phyloP scores from a whole-genome alignment of 2,888 invertebrate genomes.

The Corythucha ciliata region DNA sequence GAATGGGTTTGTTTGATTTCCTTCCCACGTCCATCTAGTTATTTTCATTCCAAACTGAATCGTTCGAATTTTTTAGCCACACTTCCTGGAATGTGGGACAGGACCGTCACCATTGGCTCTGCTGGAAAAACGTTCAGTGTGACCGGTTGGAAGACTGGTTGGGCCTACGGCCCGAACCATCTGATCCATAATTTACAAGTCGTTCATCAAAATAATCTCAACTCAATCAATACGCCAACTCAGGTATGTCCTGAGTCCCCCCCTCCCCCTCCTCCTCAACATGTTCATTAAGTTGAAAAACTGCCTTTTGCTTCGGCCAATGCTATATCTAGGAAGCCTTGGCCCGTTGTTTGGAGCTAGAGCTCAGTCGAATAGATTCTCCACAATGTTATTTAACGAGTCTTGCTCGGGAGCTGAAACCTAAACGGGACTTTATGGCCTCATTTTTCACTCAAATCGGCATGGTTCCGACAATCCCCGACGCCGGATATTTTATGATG shows the following conservation, averaged over 20 bases:
- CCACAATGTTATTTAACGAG: constrained; percentile 76
- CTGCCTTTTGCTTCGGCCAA: background rate
- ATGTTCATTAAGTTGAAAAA: no score
- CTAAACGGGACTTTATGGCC: constrained; percentile 71
- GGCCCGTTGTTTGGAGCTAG: constrained; percentile 78
- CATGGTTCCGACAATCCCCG: constrained; percentile 84
- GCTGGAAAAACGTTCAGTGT: constrained; percentile 97
- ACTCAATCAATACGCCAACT: constrained; percentile 80
- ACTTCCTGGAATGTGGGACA: constrained; percentile 94
- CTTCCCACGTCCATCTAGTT: no score
- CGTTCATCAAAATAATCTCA: constrained; percentile 90
- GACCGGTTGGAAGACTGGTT: constrained; percentile 95
- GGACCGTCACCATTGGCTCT: constrained; percentile 92
- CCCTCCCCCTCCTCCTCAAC: no score
- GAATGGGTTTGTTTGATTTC: constrained; percentile 61
- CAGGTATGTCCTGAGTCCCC: constrained; percentile 47
- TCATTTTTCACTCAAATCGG: constrained; percentile 66
- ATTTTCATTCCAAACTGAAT: no score
- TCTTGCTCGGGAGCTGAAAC: constrained; percentile 60
- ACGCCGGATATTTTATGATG: constrained; percentile 95
- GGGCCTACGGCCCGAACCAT: constrained; percentile 83
- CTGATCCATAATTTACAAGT: constrained; percentile 72
- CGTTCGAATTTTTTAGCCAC: constrained; percentile 65
- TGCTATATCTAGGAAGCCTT: constrained; percentile 65
- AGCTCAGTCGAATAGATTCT: constrained; percentile 56